Conservation (phyloP, 2,888 invertebrate species). For the Anarsia innoxiella region DNA sequence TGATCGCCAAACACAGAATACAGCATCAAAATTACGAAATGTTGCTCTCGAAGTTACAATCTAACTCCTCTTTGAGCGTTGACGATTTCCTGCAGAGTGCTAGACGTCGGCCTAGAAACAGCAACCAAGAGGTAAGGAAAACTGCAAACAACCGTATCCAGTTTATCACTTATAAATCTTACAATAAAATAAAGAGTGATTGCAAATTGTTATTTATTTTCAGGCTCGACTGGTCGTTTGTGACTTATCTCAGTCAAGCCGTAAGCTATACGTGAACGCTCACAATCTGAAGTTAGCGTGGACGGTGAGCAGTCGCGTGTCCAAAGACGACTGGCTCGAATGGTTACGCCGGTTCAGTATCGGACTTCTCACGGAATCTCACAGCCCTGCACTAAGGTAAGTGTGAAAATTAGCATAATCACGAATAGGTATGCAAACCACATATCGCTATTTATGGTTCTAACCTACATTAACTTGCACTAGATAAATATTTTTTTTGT, state of each 20-base stretch:
- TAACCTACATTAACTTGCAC: too few relatives aligned
- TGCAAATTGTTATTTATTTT: too few relatives aligned
- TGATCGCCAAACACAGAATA: conserved; percentile 86
- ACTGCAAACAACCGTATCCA: not conserved
- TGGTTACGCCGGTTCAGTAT: conserved; percentile 95
- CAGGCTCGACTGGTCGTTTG: conserved; percentile 63
- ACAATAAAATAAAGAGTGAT: conserved; percentile 11
- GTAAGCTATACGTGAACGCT: conserved; percentile 87
- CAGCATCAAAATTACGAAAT: conserved; percentile 86
- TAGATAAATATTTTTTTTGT: too few relatives aligned
- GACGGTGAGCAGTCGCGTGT: conserved; percentile 93
- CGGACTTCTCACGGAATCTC: conserved; percentile 95
- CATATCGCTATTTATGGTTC: too few relatives aligned
- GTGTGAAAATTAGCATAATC: too few relatives aligned
- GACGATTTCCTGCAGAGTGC: conserved; percentile 81
- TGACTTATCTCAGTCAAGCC: conserved; percentile 82
- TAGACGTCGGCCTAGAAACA: conserved; percentile 78
- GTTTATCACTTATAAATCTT: not conserved
- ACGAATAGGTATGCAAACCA: too few relatives aligned
- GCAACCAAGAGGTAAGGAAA: conserved; percentile 79
- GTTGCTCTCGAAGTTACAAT: conserved; percentile 80
- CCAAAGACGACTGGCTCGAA: conserved; percentile 99
- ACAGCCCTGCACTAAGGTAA: conserved; percentile 90
- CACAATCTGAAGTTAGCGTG: conserved; percentile 91
- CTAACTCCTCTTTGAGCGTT: conserved; percentile 69